Conservation (phyloP, 2,888 invertebrate genomes). For the Pammene fasciana region DNA sequence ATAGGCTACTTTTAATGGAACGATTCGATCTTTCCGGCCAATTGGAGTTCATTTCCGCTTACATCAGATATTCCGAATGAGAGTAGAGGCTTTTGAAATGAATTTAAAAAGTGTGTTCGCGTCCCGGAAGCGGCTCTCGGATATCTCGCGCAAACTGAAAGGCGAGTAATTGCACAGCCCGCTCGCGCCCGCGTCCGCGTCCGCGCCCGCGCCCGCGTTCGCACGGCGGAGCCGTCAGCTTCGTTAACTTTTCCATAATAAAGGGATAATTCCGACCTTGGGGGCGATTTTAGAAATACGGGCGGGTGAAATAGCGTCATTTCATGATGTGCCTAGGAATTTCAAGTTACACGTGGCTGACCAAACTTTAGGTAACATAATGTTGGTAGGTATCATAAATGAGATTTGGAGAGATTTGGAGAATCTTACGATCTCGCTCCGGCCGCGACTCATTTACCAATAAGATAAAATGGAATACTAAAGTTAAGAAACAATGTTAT, state of each 20-base stretch:
- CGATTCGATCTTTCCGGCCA: conserved; percentile 73
- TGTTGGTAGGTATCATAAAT: too few species aligned
- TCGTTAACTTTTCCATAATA: conserved; percentile 8
- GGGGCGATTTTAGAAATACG: too few species aligned
- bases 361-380: too few species aligned
- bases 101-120: conserved; percentile 62
- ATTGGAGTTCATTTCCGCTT: conserved; percentile 56
- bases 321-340: too few species aligned
- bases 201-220: conserved; percentile 42
- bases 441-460: too few species aligned
- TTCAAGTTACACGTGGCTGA: too few species aligned
- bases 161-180: conserved; percentile 47
- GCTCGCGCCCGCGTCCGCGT: not conserved
- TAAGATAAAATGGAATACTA: too few species aligned
- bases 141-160: conserved; percentile 50
- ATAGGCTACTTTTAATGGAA: conserved; percentile 53
- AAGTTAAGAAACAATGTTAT: too few species aligned
- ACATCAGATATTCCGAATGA: conserved; percentile 48
- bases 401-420: too few species aligned
- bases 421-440: too few species aligned
- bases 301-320: too few species aligned
- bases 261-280: not conserved
- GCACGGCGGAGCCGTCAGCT: conserved; percentile 32
- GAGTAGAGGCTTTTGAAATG: conserved; percentile 56
- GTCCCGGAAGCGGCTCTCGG: conserved; percentile 54